Percentiles rank a stretch among this genome's conserved stretches.
These are phyloP conservation scores for Hemibagrus guttatus DNA, from an alignment of 2,797 vertebrate species.

Conservation along the genomic window DNA sequence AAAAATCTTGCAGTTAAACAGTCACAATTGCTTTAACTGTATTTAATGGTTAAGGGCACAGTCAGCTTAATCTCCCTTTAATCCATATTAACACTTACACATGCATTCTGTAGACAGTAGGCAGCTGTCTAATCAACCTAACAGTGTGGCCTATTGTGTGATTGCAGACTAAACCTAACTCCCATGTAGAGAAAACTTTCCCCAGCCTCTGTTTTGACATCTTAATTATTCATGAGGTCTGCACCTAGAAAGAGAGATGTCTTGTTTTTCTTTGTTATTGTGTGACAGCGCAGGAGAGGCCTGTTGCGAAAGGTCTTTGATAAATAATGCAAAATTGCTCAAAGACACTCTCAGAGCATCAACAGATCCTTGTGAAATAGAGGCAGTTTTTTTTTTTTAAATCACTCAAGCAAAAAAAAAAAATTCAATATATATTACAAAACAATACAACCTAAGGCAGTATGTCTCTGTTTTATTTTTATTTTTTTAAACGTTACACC, in stretches of 20 bases:
- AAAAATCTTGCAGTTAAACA: background rate
- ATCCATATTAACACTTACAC: background rate
- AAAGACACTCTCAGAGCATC: background rate
- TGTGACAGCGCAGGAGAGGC: slow-evolving; percentile 28
- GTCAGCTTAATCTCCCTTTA: background rate
- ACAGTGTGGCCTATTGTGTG: background rate
- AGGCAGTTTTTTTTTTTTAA: background rate
- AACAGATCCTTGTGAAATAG: slow-evolving; percentile 4
- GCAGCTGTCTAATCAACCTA: background rate
- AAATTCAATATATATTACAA: background rate
- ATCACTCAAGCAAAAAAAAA: slow-evolving; percentile 1
- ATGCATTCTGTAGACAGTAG: background rate
- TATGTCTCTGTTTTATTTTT: background rate
- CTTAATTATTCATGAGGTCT: slow-evolving; percentile 37
- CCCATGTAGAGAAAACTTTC: slow-evolving; percentile 1
- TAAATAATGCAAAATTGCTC: slow-evolving; percentile 42
- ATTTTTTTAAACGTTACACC: background rate
- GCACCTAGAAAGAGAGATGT: slow-evolving; percentile 36
- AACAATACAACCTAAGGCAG: background rate
- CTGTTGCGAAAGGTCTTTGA: slow-evolving; percentile 23
- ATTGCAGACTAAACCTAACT: background rate
- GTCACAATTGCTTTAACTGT: background rate
- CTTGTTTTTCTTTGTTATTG: slow-evolving; percentile 29
- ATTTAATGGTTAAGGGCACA: background rate
- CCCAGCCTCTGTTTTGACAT: slow-evolving; percentile 13